A percentile compares a stretch with the other conserved stretches of the same genome.
Evolutionary conservation across 2,797 vertebrate genomes (phyloP).

Genomic region (Heterohyrax brucei): DNA sequence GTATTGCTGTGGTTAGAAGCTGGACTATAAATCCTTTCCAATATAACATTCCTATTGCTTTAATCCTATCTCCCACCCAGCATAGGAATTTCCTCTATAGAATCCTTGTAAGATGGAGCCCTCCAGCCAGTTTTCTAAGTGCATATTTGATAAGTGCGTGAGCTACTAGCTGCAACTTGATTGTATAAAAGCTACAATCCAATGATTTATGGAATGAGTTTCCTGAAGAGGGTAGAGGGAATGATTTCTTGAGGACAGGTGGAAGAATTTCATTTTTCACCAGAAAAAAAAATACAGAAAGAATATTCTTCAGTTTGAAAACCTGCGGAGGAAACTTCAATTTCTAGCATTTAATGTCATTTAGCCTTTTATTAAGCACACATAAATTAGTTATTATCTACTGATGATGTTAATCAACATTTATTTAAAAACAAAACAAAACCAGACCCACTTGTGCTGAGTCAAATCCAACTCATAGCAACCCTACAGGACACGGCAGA

Average conservation of each 20-base stretch:
- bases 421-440: not conserved
- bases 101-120: slow-evolving; percentile 42
- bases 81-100: slow-evolving; percentile 56
- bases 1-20: slow-evolving; percentile 9
- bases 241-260: not conserved
- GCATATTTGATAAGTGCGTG: slow-evolving; percentile 8
- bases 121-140: not conserved
- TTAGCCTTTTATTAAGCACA: slow-evolving; percentile 30
- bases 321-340: slow-evolving; percentile 10
- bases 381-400: not conserved
- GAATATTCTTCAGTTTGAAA: slow-evolving; percentile 10
- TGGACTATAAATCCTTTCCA: slow-evolving; percentile 58
- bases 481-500: no score
- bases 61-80: slow-evolving; percentile 50
- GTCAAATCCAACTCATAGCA: no score
- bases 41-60: slow-evolving; percentile 57
- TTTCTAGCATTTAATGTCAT: slow-evolving; percentile 16
- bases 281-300: not conserved
- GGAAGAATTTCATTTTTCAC: not conserved
- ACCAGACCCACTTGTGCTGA: no score
- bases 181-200: not conserved
- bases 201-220: slow-evolving; percentile 38
- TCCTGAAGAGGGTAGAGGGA: not conserved
- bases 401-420: not conserved
- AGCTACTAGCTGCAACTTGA: not conserved